Evolutionary conservation across 1,140 invertebrate species (phyloP), one percentile per base, ranked within the genome.

Genomic region (Dreissena rostriformis): DNA sequence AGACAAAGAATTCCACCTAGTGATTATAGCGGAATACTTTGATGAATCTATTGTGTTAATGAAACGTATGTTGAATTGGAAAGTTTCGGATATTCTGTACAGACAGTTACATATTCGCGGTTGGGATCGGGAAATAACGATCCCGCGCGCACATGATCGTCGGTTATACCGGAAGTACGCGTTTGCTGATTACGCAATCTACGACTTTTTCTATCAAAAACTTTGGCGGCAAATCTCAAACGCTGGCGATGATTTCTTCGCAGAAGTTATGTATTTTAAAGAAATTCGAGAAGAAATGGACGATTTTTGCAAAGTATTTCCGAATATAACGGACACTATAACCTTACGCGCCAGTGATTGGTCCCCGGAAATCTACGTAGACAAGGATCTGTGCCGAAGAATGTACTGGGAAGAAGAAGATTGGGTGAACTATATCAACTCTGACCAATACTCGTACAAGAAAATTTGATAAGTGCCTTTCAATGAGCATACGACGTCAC

Each of bases 1-100:
- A 14, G 85, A 87, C 12, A 65, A 57, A 14, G 86, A 89, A 26
- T 95, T 95, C 86, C 90, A 94, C 78, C 87, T 95, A 10, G 93
- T 95, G 24, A 92, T 95, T 92, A 93, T 95, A 19, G 90, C 94
- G 1, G 95, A 95, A 85, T 91, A 93, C 84, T 94, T 95, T 88
- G 94, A 95, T 74, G 94, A 94, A 86, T 95, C 95, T 1, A 85
- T 95, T 17, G 91, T 95, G 55, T 88, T 95, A 12, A 88, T 95
- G 53, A 90, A 89, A 39, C 86, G 94, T 73, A 81, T 93, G 11
- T 91, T 95, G 51, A 94, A 93, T 75, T 95, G 95, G 95, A 88
- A 92, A 24, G 75, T 94, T 11, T 91, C 93, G 61, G 92, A 95
- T 82, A 88, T 95, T 7, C 80, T 94, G 0, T 91, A 89, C 52